Evolutionary conservation across 2,113 vertebrate genomes (phyloP), one percentile per base, ranked within the genome.

Genomic region (Zeus faber): DNA sequence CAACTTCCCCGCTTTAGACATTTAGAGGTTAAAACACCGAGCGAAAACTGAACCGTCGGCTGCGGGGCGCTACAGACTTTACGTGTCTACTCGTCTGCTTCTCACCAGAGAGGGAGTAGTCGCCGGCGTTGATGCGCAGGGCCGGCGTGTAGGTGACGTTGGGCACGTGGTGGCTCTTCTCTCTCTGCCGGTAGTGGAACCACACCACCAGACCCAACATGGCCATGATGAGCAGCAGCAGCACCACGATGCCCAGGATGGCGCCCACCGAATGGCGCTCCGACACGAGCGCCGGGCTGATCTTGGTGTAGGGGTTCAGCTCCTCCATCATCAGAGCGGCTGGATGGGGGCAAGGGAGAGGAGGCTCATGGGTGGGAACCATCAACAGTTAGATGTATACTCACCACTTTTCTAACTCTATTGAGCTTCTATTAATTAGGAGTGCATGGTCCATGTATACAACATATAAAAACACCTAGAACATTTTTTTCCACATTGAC

Each of bases 291-390:
- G 93, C 94, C 0, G 95, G 94, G 72, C 94, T 94, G 89, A 96
- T 96, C 88, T 95, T 97, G 61, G 94, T 97, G 88, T 96, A 96
- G 26, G 94, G 93, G 67, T 97, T 97, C 85, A 96, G 85, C 75
- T 95, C 94, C 76, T 96, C 93, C 95, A 97, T 97, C 92, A 93
- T 91, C 61, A 98, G 87, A 40, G 94, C 93, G 9, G 94, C 95
- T 96, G 89, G 67, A 71, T 62, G 65, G 81, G 33, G 46, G 1
- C 6, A 26, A 14, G 9, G 1, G 40, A 3, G 1, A 17, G 16
- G 9, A 17, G 40, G 3, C 7, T 18, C 17, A 8, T 18, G 17
- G 13, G 37, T n/a, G n/a, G n/a, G n/a, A n/a, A n/a, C n/a, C n/a
- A n/a, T n/a, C n/a, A n/a, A n/a, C n/a, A n/a, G n/a, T n/a, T n/a